A percentile compares a stretch with the other conserved stretches of the same genome.
phyloP scores from a whole-genome alignment of 2,888 invertebrate genomes.

The Frankliniella fusca region DNA sequence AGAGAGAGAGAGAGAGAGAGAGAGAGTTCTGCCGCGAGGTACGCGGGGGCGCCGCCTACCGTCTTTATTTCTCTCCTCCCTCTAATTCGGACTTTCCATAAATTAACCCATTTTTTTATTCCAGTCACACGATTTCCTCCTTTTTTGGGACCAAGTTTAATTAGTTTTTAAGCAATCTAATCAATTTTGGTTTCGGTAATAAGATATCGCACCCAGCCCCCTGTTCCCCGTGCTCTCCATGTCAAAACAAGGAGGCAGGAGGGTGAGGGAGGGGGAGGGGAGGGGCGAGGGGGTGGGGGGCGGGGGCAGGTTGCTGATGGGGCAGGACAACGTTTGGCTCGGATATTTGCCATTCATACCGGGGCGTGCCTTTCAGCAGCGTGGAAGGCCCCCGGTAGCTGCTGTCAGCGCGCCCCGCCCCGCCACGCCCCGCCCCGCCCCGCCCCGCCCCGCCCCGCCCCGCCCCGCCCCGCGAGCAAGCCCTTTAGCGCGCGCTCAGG shows the following conservation, averaged over 20 bases:
- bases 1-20: constrained; percentile 31
- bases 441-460: too few species aligned
- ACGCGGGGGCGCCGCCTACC: constrained; percentile 32
- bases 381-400: too few species aligned
- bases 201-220: background rate
- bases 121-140: constrained; percentile 19
- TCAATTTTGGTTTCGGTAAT: background rate
- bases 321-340: too few species aligned
- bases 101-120: constrained; percentile 25
- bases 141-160: constrained; percentile 7
- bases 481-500: too few species aligned
- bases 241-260: background rate
- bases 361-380: too few species aligned
- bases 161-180: constrained; percentile 25
- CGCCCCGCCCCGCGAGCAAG: too few species aligned
- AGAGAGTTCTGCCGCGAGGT: constrained; percentile 36
- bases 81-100: constrained; percentile 25
- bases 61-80: constrained; percentile 20
- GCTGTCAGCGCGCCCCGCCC: too few species aligned
- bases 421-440: too few species aligned
- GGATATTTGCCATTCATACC: too few species aligned
- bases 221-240: background rate
- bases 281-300: background rate
- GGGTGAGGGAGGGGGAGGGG: background rate
- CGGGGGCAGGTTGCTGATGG: background rate